Evolutionary conservation across 2,113 vertebrate genomes (phyloP).

Genomic region (Chionodraco myersi): DNA sequence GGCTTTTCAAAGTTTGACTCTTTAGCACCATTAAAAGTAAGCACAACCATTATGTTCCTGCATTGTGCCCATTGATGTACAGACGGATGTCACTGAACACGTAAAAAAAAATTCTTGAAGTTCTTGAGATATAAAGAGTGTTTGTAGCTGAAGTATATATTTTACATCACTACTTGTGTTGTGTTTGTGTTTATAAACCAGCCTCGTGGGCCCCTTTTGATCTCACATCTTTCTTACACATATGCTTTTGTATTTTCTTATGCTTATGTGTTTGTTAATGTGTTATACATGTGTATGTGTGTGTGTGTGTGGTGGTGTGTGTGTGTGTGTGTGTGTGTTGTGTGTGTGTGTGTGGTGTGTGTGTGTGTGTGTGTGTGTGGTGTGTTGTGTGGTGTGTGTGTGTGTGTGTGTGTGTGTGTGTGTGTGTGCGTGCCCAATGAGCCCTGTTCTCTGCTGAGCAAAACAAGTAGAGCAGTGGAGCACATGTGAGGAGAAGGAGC

Average conservation of each 20-base stretch:
- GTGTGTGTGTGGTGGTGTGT: no score
- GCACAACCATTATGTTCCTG: background rate
- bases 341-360: background rate
- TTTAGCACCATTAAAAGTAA: background rate
- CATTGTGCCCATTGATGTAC: background rate
- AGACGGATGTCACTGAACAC: background rate
- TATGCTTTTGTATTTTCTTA: background rate
- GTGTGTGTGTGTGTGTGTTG: no score
- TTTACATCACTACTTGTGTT: background rate
- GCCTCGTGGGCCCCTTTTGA: background rate
- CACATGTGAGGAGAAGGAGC: constrained; percentile 69
- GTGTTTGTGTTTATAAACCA: background rate
- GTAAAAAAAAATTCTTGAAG: background rate
- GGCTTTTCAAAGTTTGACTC: background rate
- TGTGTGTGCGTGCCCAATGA: background rate
- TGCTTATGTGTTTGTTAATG: no score
- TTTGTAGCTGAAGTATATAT: constrained; percentile 4
- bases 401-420: constrained; percentile 22
- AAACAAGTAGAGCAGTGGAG: constrained; percentile 80
- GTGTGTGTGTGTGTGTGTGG: background rate
- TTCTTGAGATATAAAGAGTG: no score
- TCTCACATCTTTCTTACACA: background rate
- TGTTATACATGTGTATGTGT: no score
- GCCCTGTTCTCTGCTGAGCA: background rate
- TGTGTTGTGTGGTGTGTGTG: background rate